phyloP scores from a whole-genome alignment of 2,888 invertebrate species.

The Meghimatium bilineatum region DNA sequence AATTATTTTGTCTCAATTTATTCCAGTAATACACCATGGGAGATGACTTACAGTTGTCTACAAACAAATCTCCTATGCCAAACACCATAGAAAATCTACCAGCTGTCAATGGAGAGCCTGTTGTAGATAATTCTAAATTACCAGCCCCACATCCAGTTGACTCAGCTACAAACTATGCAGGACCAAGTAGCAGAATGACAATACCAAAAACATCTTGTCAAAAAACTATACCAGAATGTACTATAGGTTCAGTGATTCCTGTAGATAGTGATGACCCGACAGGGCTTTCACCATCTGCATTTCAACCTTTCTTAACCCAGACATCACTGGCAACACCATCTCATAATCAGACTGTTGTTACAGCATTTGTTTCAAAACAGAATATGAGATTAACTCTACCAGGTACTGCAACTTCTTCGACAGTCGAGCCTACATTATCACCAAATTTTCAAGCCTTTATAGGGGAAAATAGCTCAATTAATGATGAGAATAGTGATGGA shows the following conservation, averaged over 20 bases:
- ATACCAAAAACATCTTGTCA: constrained; percentile 17
- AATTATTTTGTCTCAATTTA: neutral
- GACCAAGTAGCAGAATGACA: constrained; percentile 4
- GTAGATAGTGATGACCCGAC: constrained; percentile 28
- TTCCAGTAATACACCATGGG: constrained; percentile 16
- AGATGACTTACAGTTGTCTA: constrained; percentile 26
- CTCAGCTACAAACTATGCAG: constrained; percentile 3
- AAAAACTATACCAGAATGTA: constrained; percentile 23
- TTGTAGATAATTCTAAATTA: constrained; percentile 8
- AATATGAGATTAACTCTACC: constrained; percentile 25
- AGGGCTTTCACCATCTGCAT: constrained; percentile 43
- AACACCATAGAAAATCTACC: constrained; percentile 19
- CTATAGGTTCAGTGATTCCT: constrained; percentile 26
- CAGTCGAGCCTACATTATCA: constrained; percentile 10
- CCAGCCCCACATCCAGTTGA: constrained; percentile 4
- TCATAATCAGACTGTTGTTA: neutral
- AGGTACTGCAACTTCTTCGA: neutral
- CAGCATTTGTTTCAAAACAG: constrained; percentile 26
- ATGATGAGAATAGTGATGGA: constrained; percentile 44
- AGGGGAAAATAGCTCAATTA: neutral
- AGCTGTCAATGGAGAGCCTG: neutral
- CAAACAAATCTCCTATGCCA: constrained; percentile 35
- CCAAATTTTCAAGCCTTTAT: constrained; percentile 5
- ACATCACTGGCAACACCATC: constrained; percentile 15
- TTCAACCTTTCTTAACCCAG: constrained; percentile 46